Base-by-base conservation (phyloP, 2,797 vertebrate species). In the Dryobates pubescens region DNA sequence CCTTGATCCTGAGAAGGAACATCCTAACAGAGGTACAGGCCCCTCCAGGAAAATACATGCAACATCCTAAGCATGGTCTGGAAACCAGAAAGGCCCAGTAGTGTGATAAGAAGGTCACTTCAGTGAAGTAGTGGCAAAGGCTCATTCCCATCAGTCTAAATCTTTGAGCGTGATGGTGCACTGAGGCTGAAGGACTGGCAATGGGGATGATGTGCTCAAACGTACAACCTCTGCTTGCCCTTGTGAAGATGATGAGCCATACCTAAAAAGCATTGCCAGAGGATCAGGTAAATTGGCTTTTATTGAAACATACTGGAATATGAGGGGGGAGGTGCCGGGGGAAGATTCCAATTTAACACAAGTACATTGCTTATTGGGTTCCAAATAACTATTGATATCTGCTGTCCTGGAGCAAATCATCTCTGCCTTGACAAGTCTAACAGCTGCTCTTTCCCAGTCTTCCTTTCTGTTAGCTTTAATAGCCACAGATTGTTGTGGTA, bases 371-470 rank as follows among this genome's bases (percentile, higher is more conserved):
- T 76, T 94, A 94, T 94, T 71, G 86, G 85, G 36, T 74, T 95
- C 77, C 80, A 95, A 96, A 95, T 95, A 95, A 93, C 90, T 96
- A 94, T 89, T 95, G 85, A 96, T 96, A 94, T 94, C 93, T 88
- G 70, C 90, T 92, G 82, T 95, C 93, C 93, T 86, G 82, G 77
- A 95, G 92, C 94, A 94, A 96, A 95, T 95, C 82, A 84, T 88
- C 92, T 93, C 90, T 93, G 71, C 61, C 74, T 78, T 91, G 85
- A 95, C 86, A 93, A 88, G 76, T 51, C 89, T 89, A 89, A 92
- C 90, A 91, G 73, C 92, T 94, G 90, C 87, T 95, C 73, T 67
- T 92, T 92, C 79, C 95, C 92, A 91, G 5, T 91, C 90, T 95
- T 79, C 71, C 30, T 61, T 91, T 91, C 89, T 88, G 67, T 93